phyloP scores from a whole-genome alignment of 2,888 invertebrate species.

The Fragum whitleyi region DNA sequence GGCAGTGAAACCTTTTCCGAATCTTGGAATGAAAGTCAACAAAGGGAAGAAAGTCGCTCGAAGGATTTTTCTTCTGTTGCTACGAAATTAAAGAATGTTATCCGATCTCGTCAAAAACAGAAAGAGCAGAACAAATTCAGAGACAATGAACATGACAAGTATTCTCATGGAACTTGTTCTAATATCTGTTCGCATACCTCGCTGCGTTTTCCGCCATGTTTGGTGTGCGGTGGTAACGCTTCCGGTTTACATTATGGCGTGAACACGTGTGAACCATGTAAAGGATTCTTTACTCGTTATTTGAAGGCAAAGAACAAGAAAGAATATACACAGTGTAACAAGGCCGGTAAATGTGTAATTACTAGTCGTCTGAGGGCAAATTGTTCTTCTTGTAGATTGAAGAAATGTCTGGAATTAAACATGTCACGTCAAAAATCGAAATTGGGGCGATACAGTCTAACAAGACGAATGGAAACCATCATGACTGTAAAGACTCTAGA shows the following conservation, averaged over 20 bases:
- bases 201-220: constrained; percentile 59
- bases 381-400: constrained; percentile 56
- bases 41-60: not conserved
- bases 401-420: constrained; percentile 52
- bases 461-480: constrained; percentile 59
- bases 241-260: constrained; percentile 62
- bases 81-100: not conserved
- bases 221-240: constrained; percentile 56
- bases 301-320: constrained; percentile 36
- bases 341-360: constrained; percentile 48
- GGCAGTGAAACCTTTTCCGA: not conserved
- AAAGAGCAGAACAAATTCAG: not conserved
- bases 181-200: not conserved
- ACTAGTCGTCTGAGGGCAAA: constrained; percentile 49
- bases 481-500: constrained; percentile 46
- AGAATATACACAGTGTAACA: constrained; percentile 46
- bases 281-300: constrained; percentile 62
- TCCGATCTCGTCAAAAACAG: constrained; percentile 4
- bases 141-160: not conserved
- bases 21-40: not conserved
- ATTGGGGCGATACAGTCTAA: constrained; percentile 56
- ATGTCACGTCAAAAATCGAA: constrained; percentile 58
- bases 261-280: constrained; percentile 63
- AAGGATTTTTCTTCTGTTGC: not conserved
- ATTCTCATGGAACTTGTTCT: not conserved